A percentile compares a stretch with the other conserved stretches of the same genome.
Evolutionary conservation across 1,140 invertebrate species (phyloP).

Genomic region (Macrocentrus cingulum): DNA sequence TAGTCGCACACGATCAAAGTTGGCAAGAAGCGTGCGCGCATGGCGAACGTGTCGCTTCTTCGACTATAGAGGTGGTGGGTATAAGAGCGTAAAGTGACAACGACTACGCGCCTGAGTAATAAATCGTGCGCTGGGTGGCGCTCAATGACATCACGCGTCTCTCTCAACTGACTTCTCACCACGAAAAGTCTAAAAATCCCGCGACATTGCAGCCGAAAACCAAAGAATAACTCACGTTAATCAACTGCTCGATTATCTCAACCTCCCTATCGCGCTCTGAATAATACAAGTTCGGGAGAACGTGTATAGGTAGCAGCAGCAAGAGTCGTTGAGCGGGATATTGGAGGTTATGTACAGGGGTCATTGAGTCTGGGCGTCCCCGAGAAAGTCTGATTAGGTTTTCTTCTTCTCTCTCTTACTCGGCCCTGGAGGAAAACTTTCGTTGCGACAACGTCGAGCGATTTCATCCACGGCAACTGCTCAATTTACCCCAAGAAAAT

Average conservation of each 20-base stretch:
- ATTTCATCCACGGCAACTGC: not conserved
- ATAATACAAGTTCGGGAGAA: too few species aligned
- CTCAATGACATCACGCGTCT: not conserved
- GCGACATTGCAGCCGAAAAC: not conserved
- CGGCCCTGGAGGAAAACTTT: not conserved
- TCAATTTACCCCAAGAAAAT: not conserved
- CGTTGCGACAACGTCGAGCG: not conserved
- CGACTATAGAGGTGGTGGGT: not conserved
- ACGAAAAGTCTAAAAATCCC: not conserved
- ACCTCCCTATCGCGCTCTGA: too few species aligned
- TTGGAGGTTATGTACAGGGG: not conserved
- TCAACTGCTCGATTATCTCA: not conserved
- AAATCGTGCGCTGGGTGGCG: slow-evolving; percentile 33
- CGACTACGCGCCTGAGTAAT: slow-evolving; percentile 28
- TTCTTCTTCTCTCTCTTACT: not conserved
- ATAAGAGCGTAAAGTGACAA: slow-evolving; percentile 2
- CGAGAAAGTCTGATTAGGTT: slow-evolving; percentile 1
- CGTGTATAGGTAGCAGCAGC: too few species aligned
- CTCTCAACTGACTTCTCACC: slow-evolving; percentile 3
- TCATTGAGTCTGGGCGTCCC: not conserved
- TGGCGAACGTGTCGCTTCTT: slow-evolving; percentile 31
- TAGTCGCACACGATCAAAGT: slow-evolving; percentile 42
- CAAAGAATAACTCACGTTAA: not conserved
- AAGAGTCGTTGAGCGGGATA: too few species aligned
- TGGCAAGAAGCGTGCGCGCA: slow-evolving; percentile 30